Evolutionary conservation across 2,888 invertebrate species (phyloP).

Genomic region (Eretmocerus hayati): DNA sequence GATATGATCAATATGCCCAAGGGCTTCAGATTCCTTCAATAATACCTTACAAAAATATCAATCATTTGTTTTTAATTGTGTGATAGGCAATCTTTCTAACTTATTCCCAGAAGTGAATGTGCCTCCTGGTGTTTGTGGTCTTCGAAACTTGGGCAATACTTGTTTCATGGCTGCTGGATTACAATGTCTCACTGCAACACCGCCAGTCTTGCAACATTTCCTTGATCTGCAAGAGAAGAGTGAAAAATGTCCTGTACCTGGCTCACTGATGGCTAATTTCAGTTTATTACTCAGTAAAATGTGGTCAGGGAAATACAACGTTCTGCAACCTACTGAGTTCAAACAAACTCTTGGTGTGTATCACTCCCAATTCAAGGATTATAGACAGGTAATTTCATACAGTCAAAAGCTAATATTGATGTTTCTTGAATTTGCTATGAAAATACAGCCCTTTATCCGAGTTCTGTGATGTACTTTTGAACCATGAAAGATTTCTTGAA

Average conservation of each 20-base stretch:
- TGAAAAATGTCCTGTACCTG: constrained; percentile 38
- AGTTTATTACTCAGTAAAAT: constrained; percentile 51
- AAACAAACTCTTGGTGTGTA: constrained; percentile 54
- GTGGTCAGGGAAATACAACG: constrained; percentile 54
- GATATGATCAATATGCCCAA: no score
- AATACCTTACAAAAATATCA: no score
- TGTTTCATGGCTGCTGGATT: constrained; percentile 56
- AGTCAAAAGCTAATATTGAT: no score
- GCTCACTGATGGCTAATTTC: constrained; percentile 50
- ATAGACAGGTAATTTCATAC: constrained; percentile 54
- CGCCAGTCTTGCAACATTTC: constrained; percentile 52
- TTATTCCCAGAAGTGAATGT: constrained; percentile 28
- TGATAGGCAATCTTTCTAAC: not conserved
- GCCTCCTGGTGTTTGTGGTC: constrained; percentile 52
- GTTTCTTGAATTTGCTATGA: not conserved
- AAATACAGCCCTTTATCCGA: no score
- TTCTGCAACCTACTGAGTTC: constrained; percentile 53
- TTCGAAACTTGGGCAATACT: constrained; percentile 53
- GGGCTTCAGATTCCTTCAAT: no score
- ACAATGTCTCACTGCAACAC: constrained; percentile 53
- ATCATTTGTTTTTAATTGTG: not conserved
- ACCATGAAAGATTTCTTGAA: no score
- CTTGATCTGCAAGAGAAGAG: constrained; percentile 39
- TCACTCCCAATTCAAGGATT: constrained; percentile 58
- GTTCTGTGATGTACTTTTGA: no score